These are phyloP conservation scores for Rutilus rutilus DNA, from an alignment of 2,113 vertebrate species.

Conservation along the genomic window DNA sequence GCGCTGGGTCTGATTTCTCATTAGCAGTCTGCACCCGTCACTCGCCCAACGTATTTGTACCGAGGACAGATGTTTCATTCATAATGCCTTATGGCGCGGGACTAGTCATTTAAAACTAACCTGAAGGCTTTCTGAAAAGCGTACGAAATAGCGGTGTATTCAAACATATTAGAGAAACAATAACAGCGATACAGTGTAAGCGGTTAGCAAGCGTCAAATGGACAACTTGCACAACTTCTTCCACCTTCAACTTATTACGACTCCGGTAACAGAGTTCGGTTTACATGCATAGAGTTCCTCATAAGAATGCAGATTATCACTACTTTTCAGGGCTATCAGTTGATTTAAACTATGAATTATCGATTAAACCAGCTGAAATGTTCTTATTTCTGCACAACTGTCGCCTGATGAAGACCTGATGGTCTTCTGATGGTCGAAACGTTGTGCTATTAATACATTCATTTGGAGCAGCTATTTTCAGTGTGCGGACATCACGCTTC, in stretches of 20 bases:
- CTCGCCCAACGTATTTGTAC: constrained; percentile 16
- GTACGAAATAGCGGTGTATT: neutral
- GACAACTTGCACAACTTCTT: neutral
- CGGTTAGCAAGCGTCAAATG: neutral
- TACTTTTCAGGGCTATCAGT: neutral
- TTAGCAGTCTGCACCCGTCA: constrained; percentile 33
- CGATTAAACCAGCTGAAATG: neutral
- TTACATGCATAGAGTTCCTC: neutral
- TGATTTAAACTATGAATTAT: neutral
- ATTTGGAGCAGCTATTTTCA: too few species aligned
- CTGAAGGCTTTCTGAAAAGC: constrained; percentile 26
- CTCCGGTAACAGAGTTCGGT: neutral
- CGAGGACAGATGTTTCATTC: constrained; percentile 50
- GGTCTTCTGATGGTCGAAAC: too few species aligned
- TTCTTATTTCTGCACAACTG: too few species aligned
- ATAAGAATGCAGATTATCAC: neutral
- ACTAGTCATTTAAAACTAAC: constrained; percentile 40
- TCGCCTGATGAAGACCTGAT: too few species aligned
- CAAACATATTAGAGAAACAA: constrained; percentile 28
- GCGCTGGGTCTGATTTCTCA: constrained; percentile 45
- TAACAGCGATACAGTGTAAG: neutral
- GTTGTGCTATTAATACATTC: too few species aligned
- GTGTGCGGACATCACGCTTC: too few species aligned
- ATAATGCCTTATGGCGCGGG: constrained; percentile 36
- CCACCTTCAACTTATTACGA: neutral